phyloP scores from a whole-genome alignment of 1,140 invertebrate species.

The Caenorhabditis briggsae region DNA sequence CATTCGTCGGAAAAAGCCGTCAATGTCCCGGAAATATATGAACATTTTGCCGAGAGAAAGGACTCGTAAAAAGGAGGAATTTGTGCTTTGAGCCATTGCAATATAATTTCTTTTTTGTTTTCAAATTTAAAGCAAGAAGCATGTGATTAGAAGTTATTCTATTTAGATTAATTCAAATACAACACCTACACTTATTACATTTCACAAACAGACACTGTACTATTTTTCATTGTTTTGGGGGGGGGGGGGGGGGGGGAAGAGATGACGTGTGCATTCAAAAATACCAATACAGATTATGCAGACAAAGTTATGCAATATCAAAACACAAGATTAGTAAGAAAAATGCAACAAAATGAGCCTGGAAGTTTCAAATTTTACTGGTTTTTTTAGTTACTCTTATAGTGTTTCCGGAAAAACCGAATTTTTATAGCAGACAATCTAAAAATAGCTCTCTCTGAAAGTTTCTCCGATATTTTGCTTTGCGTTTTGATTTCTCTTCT shows the following conservation, averaged over 20 bases:
- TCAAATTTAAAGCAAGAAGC: neutral
- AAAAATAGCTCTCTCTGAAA: too few relatives aligned
- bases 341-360: too few relatives aligned
- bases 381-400: too few relatives aligned
- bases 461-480: too few relatives aligned
- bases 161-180: too few relatives aligned
- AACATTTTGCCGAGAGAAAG: neutral
- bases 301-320: neutral
- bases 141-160: neutral
- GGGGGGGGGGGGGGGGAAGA: neutral
- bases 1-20: neutral
- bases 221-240: conserved; percentile 24
- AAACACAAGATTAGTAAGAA: too few relatives aligned
- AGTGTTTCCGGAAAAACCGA: too few relatives aligned
- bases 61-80: neutral
- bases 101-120: neutral
- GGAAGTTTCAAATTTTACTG: too few relatives aligned
- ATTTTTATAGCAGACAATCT: too few relatives aligned
- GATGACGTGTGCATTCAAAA: conserved; percentile 2
- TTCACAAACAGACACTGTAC: conserved; percentile 1
- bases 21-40: conserved; percentile 5
- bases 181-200: too few relatives aligned
- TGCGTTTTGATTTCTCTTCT: too few relatives aligned
- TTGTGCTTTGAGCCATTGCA: neutral
- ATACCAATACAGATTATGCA: conserved; percentile 19